Evolutionary conservation across 1,140 invertebrate species (phyloP).

Genomic region (Oncopodura yosiiana): DNA sequence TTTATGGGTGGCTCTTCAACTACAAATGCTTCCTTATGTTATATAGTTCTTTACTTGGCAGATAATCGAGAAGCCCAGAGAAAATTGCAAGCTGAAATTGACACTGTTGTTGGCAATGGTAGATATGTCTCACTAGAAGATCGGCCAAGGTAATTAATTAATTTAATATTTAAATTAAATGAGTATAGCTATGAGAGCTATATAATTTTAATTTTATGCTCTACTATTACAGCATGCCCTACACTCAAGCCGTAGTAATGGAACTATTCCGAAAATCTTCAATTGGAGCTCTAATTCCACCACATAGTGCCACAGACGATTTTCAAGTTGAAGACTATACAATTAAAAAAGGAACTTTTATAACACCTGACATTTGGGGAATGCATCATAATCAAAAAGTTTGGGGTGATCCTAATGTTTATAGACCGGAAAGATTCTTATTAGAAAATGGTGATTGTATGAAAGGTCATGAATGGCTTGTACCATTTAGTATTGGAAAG

Average conservation of each 20-base stretch:
- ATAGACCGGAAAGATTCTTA: constrained; percentile 44
- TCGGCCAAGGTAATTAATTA: no score
- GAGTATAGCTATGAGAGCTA: no score
- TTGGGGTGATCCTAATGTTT: constrained; percentile 42
- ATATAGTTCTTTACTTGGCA: constrained; percentile 40
- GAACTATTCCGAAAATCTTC: constrained; percentile 67
- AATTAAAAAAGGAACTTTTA: constrained; percentile 38
- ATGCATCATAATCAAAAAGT: constrained; percentile 40
- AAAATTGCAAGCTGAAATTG: constrained; percentile 38
- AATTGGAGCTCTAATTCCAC: constrained; percentile 63
- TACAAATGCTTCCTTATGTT: constrained; percentile 40
- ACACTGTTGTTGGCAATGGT: constrained; percentile 38
- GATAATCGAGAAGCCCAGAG: constrained; percentile 39
- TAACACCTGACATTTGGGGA: constrained; percentile 40
- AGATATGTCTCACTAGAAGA: no score
- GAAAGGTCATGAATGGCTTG: background rate
- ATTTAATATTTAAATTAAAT: no score
- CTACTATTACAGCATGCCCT: constrained; percentile 66
- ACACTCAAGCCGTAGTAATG: constrained; percentile 61
- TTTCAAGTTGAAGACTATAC: constrained; percentile 56
- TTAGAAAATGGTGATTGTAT: background rate
- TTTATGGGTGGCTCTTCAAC: constrained; percentile 39
- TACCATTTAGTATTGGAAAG: constrained; percentile 7
- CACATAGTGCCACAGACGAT: constrained; percentile 61
- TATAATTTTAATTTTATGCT: no score